Evolutionary conservation across 2,797 vertebrate genomes (phyloP).

Genomic region (Xiphophorus birchmanni): DNA sequence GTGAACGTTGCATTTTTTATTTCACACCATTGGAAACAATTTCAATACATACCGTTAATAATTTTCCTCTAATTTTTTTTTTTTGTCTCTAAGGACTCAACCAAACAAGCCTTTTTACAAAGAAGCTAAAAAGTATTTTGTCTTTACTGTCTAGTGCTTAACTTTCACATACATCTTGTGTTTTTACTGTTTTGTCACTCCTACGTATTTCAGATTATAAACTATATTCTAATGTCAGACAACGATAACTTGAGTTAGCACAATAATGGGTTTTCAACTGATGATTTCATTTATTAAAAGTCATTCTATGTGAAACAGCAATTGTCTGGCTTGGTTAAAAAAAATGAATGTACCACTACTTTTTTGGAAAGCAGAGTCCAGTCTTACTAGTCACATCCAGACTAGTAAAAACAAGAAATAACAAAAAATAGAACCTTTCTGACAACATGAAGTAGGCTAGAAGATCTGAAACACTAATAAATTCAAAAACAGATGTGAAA

Average conservation of each 20-base stretch:
- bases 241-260: not conserved
- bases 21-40: constrained; percentile 35
- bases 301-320: not conserved
- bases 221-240: not conserved
- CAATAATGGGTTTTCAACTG: not conserved
- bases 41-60: constrained; percentile 30
- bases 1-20: constrained; percentile 16
- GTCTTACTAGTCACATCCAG: not conserved
- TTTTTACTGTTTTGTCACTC: not conserved
- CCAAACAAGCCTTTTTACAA: constrained; percentile 36
- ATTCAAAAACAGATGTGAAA: not conserved
- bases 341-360: not conserved
- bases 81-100: constrained; percentile 23
- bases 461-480: not conserved
- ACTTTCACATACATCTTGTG: not conserved
- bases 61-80: constrained; percentile 19
- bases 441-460: not conserved
- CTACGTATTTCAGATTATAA: not conserved
- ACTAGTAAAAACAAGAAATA: not conserved
- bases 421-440: not conserved
- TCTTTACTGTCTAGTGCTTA: constrained; percentile 7
- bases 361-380: not conserved
- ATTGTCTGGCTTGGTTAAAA: not conserved
- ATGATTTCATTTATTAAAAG: not conserved
- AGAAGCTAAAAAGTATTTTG: constrained; percentile 45